Percentiles rank a stretch among this genome's conserved stretches.
phyloP scores from a whole-genome alignment of 2,888 invertebrate species.

The Coelopa pilipes region DNA sequence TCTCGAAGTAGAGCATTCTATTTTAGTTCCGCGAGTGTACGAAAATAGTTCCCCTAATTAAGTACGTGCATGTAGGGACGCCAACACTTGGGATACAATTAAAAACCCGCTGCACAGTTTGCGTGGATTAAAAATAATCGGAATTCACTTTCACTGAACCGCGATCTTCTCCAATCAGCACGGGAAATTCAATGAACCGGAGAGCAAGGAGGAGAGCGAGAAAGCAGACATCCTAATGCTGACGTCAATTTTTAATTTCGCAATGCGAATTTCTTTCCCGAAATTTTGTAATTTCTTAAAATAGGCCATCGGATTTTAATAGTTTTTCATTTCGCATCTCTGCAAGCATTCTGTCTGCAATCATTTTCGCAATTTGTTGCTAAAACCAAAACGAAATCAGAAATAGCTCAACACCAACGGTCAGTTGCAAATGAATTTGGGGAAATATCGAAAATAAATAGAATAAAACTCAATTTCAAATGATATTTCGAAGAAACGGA shows the following conservation, averaged over 20 bases:
- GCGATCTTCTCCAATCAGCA: too few relatives aligned
- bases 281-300: constrained; percentile 18
- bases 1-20: background rate
- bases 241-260: constrained; percentile 14
- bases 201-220: background rate
- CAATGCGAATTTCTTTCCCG: background rate
- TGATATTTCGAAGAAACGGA: background rate
- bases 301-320: constrained; percentile 1
- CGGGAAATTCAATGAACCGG: background rate
- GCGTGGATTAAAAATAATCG: background rate
- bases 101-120: background rate
- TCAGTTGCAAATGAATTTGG: background rate
- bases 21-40: background rate
- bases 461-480: background rate
- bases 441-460: background rate
- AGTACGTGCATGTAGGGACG: background rate
- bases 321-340: constrained; percentile 7
- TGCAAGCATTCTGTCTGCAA: constrained; percentile 6
- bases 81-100: background rate
- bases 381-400: too few relatives aligned
- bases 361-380: background rate
- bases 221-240: background rate
- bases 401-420: background rate
- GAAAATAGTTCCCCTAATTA: background rate
- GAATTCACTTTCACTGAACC: constrained; percentile 12